These are phyloP conservation scores for Plestiodon gilberti DNA, from an alignment of 2,113 vertebrate species.

Conservation along the genomic window DNA sequence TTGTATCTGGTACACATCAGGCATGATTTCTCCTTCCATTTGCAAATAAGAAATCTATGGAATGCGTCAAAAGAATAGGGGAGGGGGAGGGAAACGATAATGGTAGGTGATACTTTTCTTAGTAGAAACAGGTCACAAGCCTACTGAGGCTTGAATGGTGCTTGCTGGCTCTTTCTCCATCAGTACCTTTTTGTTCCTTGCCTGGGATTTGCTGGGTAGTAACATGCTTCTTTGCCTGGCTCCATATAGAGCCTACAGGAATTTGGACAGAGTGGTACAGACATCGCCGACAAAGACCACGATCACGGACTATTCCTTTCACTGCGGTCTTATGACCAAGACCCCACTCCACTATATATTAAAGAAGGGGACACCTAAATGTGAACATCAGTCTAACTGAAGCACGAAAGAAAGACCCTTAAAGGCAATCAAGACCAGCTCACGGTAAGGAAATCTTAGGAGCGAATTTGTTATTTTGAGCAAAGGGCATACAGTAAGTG, in stretches of 20 bases:
- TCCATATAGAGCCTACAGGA: constrained; percentile 84
- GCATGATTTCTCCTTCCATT: constrained; percentile 59
- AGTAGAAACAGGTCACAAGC: constrained; percentile 75
- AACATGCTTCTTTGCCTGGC: constrained; percentile 86
- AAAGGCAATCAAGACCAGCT: constrained; percentile 48
- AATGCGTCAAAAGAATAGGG: constrained; percentile 67
- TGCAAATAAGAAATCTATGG: constrained; percentile 71
- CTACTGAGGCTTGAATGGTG: constrained; percentile 62
- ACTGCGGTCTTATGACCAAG: constrained; percentile 86
- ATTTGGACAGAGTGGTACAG: constrained; percentile 91
- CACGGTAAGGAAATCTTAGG: constrained; percentile 57
- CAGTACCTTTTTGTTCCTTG: constrained; percentile 68
- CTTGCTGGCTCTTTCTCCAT: constrained; percentile 70
- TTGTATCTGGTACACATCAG: constrained; percentile 76
- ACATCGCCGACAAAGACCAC: constrained; percentile 88
- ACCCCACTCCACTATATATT: constrained; percentile 74
- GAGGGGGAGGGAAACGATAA: constrained; percentile 61
- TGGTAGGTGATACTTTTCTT: constrained; percentile 69
- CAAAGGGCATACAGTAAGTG: constrained; percentile 49
- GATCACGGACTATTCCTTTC: constrained; percentile 82
- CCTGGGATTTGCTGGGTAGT: constrained; percentile 84
- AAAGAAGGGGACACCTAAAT: constrained; percentile 66
- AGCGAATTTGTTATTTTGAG: constrained; percentile 46
- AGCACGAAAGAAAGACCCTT: constrained; percentile 40
- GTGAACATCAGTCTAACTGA: constrained; percentile 51